phyloP scores from a whole-genome alignment of 2,888 invertebrate genomes.

The Uropetala carovei region DNA sequence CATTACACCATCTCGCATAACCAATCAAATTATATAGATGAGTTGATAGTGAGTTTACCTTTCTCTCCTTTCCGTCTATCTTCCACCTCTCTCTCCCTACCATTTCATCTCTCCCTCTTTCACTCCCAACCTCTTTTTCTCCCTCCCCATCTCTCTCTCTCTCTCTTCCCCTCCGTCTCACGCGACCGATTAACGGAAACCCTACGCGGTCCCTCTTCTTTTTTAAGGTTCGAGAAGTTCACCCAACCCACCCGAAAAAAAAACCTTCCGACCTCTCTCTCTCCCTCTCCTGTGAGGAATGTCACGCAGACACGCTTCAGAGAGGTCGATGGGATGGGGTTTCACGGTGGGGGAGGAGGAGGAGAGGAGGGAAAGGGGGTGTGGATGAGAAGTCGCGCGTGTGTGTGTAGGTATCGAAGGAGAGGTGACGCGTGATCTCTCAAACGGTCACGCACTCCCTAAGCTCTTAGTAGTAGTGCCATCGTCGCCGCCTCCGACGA shows the following conservation, averaged over 20 bases:
- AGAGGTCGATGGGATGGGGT: not conserved
- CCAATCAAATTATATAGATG: too few relatives aligned
- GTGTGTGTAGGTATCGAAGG: not conserved
- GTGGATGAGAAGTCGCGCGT: not conserved
- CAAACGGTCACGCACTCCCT: constrained; percentile 54
- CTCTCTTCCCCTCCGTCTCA: not conserved
- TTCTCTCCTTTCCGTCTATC: not conserved
- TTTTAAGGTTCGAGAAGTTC: not conserved
- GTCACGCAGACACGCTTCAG: constrained; percentile 11
- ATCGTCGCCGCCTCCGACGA: not conserved
- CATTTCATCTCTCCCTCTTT: not conserved
- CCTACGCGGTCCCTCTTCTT: constrained; percentile 1
- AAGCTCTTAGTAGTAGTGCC: not conserved
- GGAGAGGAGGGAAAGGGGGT: not conserved
- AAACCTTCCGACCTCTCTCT: not conserved
- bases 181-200: constrained; percentile 24
- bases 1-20: too few relatives aligned
- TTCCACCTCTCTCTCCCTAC: not conserved
- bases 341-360: not conserved
- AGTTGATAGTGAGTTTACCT: too few relatives aligned
- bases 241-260: not conserved
- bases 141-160: not conserved
- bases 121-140: not conserved
- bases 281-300: not conserved
- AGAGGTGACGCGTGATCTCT: constrained; percentile 26